Conservation (phyloP, 2,797 vertebrate species). For the Rhadinocentrus ornatus region DNA sequence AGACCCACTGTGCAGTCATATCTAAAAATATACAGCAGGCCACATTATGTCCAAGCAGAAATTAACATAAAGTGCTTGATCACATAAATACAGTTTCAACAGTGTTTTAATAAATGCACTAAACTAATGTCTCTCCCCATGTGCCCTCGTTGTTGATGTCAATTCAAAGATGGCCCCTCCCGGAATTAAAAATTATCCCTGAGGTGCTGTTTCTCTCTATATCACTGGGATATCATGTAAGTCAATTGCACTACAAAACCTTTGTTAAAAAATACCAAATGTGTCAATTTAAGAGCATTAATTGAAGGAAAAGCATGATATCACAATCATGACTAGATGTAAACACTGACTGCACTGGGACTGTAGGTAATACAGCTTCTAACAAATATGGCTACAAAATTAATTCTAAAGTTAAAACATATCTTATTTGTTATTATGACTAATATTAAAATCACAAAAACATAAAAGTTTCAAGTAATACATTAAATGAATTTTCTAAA, state of each 20-base stretch:
- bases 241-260: not conserved
- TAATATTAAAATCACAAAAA: too few species aligned
- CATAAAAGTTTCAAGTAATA: not conserved
- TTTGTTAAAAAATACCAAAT: not conserved
- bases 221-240: not conserved
- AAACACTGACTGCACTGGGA: not conserved
- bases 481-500: not conserved
- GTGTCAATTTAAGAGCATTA: not conserved
- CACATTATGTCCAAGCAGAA: slow-evolving; percentile 37
- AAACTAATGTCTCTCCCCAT: slow-evolving; percentile 1
- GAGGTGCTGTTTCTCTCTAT: not conserved
- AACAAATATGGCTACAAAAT: not conserved
- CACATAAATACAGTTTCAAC: slow-evolving; percentile 25
- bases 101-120: slow-evolving; percentile 35
- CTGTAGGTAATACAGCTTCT: not conserved
- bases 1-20: slow-evolving; percentile 16
- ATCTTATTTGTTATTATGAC: too few species aligned
- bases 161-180: not conserved
- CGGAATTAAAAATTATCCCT: not conserved
- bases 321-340: not conserved
- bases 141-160: not conserved
- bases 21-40: slow-evolving; percentile 59
- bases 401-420: not conserved
- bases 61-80: slow-evolving; percentile 19
- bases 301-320: not conserved